Evolutionary conservation across 1,140 invertebrate species (phyloP).

Genomic region (Drosophila eugracilis): DNA sequence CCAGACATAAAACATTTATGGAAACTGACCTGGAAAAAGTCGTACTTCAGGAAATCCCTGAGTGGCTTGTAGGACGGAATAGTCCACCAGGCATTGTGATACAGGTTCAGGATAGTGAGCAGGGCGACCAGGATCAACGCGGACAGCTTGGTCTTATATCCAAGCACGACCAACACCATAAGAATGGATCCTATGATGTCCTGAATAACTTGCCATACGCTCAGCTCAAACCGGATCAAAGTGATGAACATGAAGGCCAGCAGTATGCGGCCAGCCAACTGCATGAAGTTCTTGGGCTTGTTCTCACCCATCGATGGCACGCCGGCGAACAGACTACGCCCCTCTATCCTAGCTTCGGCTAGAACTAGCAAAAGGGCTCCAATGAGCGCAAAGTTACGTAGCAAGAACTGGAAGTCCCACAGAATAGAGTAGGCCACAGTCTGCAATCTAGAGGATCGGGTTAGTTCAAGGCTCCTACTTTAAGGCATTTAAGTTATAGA

Average conservation of each 20-base stretch:
- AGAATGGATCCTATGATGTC: slow-evolving; percentile 96
- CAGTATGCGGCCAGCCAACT: slow-evolving; percentile 97
- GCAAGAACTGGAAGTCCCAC: slow-evolving; percentile 98
- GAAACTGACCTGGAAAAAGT: slow-evolving; percentile 97
- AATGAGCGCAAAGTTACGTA: slow-evolving; percentile 97
- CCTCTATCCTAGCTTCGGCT: slow-evolving; percentile 97
- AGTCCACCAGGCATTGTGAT: slow-evolving; percentile 99
- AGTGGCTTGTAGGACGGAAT: slow-evolving; percentile 97
- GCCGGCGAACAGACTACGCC: slow-evolving; percentile 98
- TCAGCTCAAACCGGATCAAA: slow-evolving; percentile 96
- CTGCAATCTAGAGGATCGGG: slow-evolving; percentile 85
- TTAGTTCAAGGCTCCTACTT: not conserved
- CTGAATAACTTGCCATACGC: slow-evolving; percentile 94
- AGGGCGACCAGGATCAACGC: slow-evolving; percentile 97
- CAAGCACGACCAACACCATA: slow-evolving; percentile 98
- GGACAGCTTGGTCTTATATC: slow-evolving; percentile 99
- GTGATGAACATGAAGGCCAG: slow-evolving; percentile 99
- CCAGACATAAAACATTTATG: not conserved
- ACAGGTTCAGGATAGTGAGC: slow-evolving; percentile 96
- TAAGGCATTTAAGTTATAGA: not conserved
- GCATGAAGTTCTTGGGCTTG: slow-evolving; percentile 98
- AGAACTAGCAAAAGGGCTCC: slow-evolving; percentile 97
- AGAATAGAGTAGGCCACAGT: slow-evolving; percentile 99
- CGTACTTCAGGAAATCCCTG: slow-evolving; percentile 99
- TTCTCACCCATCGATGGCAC: slow-evolving; percentile 98